Percentiles rank a stretch among this genome's conserved stretches.
phyloP scores from a whole-genome alignment of 2,797 vertebrate genomes.

The Rallus crepitans region DNA sequence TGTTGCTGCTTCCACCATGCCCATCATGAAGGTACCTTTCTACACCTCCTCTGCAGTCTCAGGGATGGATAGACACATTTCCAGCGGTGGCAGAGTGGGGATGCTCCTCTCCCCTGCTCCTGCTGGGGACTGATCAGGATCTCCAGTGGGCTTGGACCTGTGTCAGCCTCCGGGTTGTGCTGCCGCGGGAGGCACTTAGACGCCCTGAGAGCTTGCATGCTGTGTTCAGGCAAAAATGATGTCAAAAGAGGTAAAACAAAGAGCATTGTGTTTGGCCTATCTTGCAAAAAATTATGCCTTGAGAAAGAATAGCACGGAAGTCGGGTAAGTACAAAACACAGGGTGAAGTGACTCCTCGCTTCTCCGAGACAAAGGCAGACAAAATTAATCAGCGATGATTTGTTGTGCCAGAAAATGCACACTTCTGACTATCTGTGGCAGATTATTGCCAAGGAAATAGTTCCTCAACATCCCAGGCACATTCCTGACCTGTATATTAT shows the following conservation, averaged over 20 bases:
- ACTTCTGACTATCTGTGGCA: constrained; percentile 64
- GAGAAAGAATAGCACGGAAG: constrained; percentile 15
- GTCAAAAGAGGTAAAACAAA: constrained; percentile 56
- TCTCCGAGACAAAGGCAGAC: constrained; percentile 70
- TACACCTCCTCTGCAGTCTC: accelerated
- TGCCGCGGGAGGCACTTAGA: not conserved
- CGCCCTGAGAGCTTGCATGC: not conserved
- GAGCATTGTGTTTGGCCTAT: constrained; percentile 37
- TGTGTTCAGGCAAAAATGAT: not conserved
- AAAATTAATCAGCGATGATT: constrained; percentile 72
- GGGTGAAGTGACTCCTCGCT: constrained; percentile 17
- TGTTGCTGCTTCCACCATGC: accelerated
- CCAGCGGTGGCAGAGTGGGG: not conserved
- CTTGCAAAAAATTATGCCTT: constrained; percentile 58
- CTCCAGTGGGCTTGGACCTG: accelerated
- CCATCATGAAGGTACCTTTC: accelerated
- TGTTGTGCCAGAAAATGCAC: constrained; percentile 59
- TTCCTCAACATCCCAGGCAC: constrained; percentile 70
- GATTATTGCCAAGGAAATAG: constrained; percentile 73
- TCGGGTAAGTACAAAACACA: constrained; percentile 25
- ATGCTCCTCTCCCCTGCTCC: not conserved
- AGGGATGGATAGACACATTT: not conserved
- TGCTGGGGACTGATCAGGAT: not conserved
- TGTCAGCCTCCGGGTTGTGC: not conserved
- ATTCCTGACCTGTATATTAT: constrained; percentile 75